Conservation (phyloP, 2,797 vertebrate species). For the Notolepis coatsorum region DNA sequence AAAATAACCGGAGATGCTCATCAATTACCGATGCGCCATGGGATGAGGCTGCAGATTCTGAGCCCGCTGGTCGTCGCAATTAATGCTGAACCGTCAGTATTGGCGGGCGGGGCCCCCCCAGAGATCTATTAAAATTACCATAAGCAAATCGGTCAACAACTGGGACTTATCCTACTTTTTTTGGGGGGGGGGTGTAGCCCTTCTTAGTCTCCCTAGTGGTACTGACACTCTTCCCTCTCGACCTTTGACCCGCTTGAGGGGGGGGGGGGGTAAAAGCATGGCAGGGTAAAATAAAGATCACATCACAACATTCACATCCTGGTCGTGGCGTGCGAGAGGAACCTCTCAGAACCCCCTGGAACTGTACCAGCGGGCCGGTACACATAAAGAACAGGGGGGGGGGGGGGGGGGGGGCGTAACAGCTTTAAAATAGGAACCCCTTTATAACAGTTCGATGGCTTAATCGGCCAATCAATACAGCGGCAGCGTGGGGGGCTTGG, state of each 20-base stretch:
- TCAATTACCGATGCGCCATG: conserved; percentile 51
- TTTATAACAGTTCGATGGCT: conserved; percentile 89
- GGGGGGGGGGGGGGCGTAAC: conserved; percentile 54
- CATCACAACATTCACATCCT: conserved; percentile 72
- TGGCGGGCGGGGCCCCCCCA: conserved; percentile 35
- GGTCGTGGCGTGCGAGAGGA: conserved; percentile 47
- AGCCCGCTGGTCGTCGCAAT: conserved; percentile 64
- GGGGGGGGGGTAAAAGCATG: conserved; percentile 29
- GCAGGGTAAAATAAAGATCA: conserved; percentile 25
- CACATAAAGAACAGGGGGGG: conserved; percentile 38
- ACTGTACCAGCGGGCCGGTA: conserved; percentile 44
- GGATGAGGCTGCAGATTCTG: conserved; percentile 72
- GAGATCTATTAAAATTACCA: conserved; percentile 73
- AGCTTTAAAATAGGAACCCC: conserved; percentile 85
- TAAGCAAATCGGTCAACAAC: conserved; percentile 75
- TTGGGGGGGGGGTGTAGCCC: conserved; percentile 45
- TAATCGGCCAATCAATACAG: conserved; percentile 89
- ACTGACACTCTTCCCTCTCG: conserved; percentile 49
- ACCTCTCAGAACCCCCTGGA: conserved; percentile 56
- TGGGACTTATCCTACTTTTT: conserved; percentile 52
- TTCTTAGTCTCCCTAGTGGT: conserved; percentile 36
- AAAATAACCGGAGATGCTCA: conserved; percentile 65
- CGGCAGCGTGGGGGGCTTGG: conserved; percentile 49
- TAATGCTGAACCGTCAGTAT: conserved; percentile 71
- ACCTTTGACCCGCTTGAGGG: conserved; percentile 67